Evolutionary conservation across 2,888 invertebrate genomes (phyloP).

Genomic region (Drosophila engyochracea): DNA sequence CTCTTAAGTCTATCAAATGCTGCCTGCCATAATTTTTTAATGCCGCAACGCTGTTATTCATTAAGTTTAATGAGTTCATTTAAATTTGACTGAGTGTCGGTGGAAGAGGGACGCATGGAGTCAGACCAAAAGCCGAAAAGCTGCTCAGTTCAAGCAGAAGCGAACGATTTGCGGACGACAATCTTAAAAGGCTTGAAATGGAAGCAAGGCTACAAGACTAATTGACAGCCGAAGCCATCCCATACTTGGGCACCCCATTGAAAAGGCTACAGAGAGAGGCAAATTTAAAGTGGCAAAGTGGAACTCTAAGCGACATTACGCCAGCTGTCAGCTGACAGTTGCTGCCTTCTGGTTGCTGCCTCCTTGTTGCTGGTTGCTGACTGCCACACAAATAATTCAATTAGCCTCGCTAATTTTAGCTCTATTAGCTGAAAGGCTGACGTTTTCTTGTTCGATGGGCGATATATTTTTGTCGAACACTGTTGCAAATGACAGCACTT

Average conservation of each 20-base stretch:
- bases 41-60: conserved; percentile 65
- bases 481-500: conserved; percentile 44
- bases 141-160: conserved; percentile 22
- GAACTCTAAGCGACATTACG: conserved; percentile 8
- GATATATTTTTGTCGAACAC: conserved; percentile 30
- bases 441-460: conserved; percentile 32
- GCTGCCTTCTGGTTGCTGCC: conserved; percentile 4
- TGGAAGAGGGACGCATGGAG: not conserved
- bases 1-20: conserved; percentile 63
- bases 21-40: conserved; percentile 45
- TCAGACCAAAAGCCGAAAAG: not conserved
- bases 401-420: conserved; percentile 68
- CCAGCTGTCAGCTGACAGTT: not conserved
- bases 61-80: conserved; percentile 76
- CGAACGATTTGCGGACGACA: conserved; percentile 57
- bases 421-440: conserved; percentile 68
- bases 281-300: conserved; percentile 1
- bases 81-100: conserved; percentile 39
- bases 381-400: conserved; percentile 67
- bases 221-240: conserved; percentile 46
- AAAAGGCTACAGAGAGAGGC: not conserved
- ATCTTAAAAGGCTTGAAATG: conserved; percentile 72
- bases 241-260: not conserved
- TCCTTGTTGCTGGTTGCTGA: conserved; percentile 24
- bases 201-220: conserved; percentile 60